Evolutionary conservation across 2,113 vertebrate species (phyloP).

Genomic region (Antidorcas marsupialis): DNA sequence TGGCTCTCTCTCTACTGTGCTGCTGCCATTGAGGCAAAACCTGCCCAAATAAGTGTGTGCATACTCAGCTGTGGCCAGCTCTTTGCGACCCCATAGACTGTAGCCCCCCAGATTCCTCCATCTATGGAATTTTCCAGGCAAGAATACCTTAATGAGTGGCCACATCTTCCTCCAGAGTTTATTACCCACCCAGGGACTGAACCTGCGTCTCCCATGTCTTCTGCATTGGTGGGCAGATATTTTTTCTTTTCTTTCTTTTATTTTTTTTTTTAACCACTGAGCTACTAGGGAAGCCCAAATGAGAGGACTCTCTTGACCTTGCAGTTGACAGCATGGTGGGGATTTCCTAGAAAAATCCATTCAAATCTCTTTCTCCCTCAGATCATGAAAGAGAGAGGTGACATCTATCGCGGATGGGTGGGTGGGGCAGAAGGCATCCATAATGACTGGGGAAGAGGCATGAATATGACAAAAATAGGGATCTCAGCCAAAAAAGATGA

Average conservation of each 20-base stretch:
- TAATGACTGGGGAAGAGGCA: not conserved
- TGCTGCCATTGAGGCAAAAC: not conserved
- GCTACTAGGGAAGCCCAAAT: not conserved
- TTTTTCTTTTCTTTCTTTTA: not conserved
- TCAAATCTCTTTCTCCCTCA: not conserved
- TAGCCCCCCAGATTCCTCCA: not conserved
- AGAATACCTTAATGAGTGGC: not conserved
- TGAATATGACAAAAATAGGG: not conserved
- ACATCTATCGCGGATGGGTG: not conserved
- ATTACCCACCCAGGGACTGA: not conserved
- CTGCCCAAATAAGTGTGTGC: accelerated
- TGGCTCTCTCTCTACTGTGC: not conserved
- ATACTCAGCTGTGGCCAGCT: not conserved
- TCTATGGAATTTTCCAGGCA: not conserved
- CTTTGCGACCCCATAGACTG: not conserved
- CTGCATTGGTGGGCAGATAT: not conserved
- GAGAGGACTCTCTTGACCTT: not conserved
- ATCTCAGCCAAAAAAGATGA: not conserved
- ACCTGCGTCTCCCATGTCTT: accelerated
- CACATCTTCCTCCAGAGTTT: not conserved
- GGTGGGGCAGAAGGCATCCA: not conserved
- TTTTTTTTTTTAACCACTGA: not conserved
- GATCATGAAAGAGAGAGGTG: not conserved
- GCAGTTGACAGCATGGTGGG: not conserved
- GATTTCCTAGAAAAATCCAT: not conserved